These are phyloP conservation scores for Melospiza georgiana DNA, from an alignment of 2,113 vertebrate species.

Conservation along the genomic window DNA sequence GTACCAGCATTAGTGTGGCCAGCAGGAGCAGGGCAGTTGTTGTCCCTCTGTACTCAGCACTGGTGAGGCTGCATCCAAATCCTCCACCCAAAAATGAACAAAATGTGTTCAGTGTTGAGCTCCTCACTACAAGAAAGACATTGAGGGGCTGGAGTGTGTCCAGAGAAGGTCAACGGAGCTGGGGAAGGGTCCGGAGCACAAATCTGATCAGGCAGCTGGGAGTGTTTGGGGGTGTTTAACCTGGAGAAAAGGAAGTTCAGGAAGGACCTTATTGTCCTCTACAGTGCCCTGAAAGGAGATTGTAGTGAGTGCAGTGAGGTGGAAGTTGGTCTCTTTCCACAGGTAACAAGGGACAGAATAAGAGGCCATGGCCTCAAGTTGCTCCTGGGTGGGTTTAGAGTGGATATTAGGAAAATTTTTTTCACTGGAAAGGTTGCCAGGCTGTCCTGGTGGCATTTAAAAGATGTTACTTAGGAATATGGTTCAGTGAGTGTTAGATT, in stretches of 20 bases:
- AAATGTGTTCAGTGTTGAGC: background rate
- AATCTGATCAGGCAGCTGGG: background rate
- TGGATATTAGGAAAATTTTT: background rate
- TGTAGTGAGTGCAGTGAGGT: background rate
- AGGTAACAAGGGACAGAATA: background rate
- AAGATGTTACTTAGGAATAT: background rate
- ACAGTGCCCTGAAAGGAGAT: accelerated
- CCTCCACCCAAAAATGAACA: background rate
- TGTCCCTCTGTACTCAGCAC: too few relatives aligned
- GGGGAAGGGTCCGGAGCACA: background rate
- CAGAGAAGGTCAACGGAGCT: accelerated
- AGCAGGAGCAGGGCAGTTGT: background rate
- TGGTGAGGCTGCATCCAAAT: background rate
- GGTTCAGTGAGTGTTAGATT: background rate
- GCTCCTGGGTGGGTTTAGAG: background rate
- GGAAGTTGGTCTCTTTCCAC: too few relatives aligned
- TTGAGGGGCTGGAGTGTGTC: background rate
- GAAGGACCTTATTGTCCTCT: background rate
- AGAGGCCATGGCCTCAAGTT: background rate
- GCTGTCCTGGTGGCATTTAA: background rate
- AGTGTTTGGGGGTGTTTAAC: background rate
- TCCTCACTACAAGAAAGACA: background rate
- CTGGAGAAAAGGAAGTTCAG: background rate
- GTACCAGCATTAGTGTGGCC: background rate
- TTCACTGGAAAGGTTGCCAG: background rate